Evolutionary conservation across 2,797 vertebrate genomes (phyloP), one percentile per base, ranked within the genome.

Genomic region (Picus viridis): DNA sequence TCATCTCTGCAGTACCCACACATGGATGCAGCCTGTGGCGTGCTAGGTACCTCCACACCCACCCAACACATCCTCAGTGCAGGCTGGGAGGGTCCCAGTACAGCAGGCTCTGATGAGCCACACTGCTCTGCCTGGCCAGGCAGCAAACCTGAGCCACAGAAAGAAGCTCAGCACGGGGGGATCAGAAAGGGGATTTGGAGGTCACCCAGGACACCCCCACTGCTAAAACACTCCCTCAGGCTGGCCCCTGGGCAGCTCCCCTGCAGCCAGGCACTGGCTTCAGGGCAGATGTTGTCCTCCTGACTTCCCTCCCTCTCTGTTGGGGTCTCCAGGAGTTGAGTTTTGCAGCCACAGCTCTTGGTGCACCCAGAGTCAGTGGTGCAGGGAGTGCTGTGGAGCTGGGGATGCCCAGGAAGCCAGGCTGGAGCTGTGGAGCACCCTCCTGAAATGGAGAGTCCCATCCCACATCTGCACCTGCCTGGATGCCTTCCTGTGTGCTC

Each of bases 1-100:
- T 99, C 99, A 0, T 99, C 99, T 36, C 98, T 99, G 70, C 98
- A 99, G 92, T 98, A 99, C 95, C 99, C 98, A 57, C 99, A 99
- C 97, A 99, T 99, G 98, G 99, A 99, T 64, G 98, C 98, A 69
- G 99, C 99, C 93, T 99, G 99, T 61, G 99, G 99, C 45, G 99
- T 99, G 94, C 98, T 99, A 96, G 99, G 99, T 99, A 98, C 26
- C 29, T 19, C 14, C 30, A 23, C 45, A 67, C 29, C 15, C 41
- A 64, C 78, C 61, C 68, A 4, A 0, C 23, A 43, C 77, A 32
- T 13, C 70, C 58, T 51, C n/a, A 2, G 30, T 15, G 56, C 49
- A 17, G 26, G 5, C 51, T 43, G 32, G 73, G 19, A 16, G 39
- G 4, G 16, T 6, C 51, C 71, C 10, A 1, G 26, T 30, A 67